Base-by-base conservation (phyloP, 2,797 vertebrate species). In the Coccyzus lansbergi region DNA sequence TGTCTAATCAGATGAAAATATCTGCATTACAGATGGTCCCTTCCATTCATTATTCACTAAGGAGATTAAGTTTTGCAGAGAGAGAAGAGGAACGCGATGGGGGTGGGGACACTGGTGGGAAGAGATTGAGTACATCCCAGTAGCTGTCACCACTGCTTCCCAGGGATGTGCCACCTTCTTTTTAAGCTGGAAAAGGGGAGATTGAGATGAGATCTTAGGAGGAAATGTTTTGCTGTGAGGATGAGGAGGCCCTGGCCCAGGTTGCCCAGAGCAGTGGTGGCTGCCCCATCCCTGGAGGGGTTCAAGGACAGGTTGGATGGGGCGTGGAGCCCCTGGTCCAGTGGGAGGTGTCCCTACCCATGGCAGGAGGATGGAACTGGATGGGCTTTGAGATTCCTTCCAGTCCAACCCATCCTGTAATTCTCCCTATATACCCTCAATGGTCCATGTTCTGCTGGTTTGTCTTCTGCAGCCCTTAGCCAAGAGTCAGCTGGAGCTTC, bases 41-140 rank as follows among this genome's bases (percentile, higher is more conserved):
- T 95, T 88, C 92, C 90, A 90, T 95, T 95, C 92, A 89, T 94
- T 95, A 94, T 92, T 94, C 90, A 91, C 91, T 96, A 94, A 97
- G 94, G 79, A 96, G 96, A 94, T 94, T 92, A 95, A 67, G 86
- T 94, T 96, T 92, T 79, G 3, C 13, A n/a, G 83, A 31, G 65
- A 72, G 89, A 72, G 89, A 75, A 76, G 74, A 91, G 75, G 69
- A 83, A 6, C 80, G 28, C 7, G 31, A 2, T 31, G 84, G 68
- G 92, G 94, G 81, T 83, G 79, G 91, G 83, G 53, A 88, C 83
- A 63, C 28, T 63, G 76, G 20, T 81, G 81, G 76, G 92, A 83
- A 55, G 83, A 92, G 94, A 78, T 79, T 82, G 88, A 83, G 84
- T 12, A 49, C 36, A 28, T 83, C 68, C 69, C 59, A 1, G 7